Percentiles rank a stretch among this genome's conserved stretches.
phyloP scores from a whole-genome alignment of 2,797 vertebrate species.

The Monodelphis domestica region DNA sequence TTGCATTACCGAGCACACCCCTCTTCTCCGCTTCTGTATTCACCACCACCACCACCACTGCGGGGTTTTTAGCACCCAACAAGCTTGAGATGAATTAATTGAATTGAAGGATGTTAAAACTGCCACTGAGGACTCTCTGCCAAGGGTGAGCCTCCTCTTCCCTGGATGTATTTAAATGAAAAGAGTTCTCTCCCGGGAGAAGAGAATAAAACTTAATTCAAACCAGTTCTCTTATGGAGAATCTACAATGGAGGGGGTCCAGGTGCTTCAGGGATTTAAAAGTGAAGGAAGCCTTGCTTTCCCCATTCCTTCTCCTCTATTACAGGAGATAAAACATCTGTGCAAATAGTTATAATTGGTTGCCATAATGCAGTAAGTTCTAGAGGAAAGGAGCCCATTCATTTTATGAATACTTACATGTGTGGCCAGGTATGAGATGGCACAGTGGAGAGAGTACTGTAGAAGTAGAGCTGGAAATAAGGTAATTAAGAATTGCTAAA shows the following conservation, averaged over 20 bases:
- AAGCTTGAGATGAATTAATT: not conserved
- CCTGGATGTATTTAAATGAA: not conserved
- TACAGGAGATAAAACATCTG: not conserved
- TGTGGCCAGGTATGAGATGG: too few species aligned
- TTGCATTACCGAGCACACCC: constrained; percentile 27
- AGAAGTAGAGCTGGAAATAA: too few species aligned
- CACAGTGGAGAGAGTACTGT: too few species aligned
- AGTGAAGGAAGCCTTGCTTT: not conserved
- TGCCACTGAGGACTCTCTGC: not conserved
- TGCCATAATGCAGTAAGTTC: not conserved
- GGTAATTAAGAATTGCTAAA: too few species aligned
- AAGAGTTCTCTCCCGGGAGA: not conserved
- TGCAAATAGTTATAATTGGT: not conserved
- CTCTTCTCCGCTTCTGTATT: constrained; percentile 58
- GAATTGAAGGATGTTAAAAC: not conserved
- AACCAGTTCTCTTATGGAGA: not conserved
- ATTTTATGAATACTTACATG: too few species aligned
- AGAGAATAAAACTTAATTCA: not conserved
- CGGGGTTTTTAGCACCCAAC: not conserved
- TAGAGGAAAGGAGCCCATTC: not conserved
- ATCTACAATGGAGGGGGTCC: not conserved
- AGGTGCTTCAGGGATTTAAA: not conserved
- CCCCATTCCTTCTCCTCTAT: not conserved
- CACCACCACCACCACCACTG: not conserved
- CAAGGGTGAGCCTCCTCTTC: not conserved